Evolutionary conservation across 2,888 invertebrate genomes (phyloP).

Genomic region (Ectemnius lituratus): DNA sequence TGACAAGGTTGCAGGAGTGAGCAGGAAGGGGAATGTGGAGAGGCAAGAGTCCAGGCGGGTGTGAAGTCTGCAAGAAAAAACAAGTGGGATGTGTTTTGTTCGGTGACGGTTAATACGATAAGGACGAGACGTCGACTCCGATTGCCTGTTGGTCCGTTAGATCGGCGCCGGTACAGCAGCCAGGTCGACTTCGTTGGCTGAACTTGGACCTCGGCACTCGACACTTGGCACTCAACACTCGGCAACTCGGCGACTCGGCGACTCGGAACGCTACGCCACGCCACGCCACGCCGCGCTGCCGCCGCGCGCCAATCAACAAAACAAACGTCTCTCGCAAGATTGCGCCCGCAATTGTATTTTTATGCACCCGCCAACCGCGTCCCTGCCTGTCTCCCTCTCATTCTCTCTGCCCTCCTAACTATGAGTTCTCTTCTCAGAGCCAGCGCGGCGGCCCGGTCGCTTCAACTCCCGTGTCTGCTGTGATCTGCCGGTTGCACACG

Average conservation of each 20-base stretch:
- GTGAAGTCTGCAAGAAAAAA: not conserved
- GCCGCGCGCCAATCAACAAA: constrained; percentile 44
- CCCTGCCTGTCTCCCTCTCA: not conserved
- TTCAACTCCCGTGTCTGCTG: constrained; percentile 15
- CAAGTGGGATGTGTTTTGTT: constrained; percentile 34
- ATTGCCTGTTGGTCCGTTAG: constrained; percentile 35
- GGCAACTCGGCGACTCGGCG: too few species aligned
- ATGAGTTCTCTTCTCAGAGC: too few species aligned
- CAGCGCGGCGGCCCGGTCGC: too few species aligned
- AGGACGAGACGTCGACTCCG: constrained; percentile 47
- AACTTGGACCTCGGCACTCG: constrained; percentile 55
- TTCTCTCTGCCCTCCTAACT: too few species aligned
- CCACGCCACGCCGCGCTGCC: too few species aligned
- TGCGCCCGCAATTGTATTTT: constrained; percentile 49
- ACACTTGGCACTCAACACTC: too few species aligned
- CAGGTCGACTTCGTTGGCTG: constrained; percentile 54
- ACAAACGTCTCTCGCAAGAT: constrained; percentile 42
- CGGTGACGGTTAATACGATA: constrained; percentile 37
- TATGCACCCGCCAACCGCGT: constrained; percentile 14
- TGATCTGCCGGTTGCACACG: not conserved
- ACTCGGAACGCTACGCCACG: too few species aligned
- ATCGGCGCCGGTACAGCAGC: constrained; percentile 18
- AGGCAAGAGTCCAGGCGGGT: too few species aligned
- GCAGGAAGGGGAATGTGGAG: too few species aligned
- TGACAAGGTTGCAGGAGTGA: too few species aligned